These are phyloP conservation scores for Mastigias papua DNA, from an alignment of 30 jellyfish, hydroid and myxozoan species.

Conservation along the genomic window DNA sequence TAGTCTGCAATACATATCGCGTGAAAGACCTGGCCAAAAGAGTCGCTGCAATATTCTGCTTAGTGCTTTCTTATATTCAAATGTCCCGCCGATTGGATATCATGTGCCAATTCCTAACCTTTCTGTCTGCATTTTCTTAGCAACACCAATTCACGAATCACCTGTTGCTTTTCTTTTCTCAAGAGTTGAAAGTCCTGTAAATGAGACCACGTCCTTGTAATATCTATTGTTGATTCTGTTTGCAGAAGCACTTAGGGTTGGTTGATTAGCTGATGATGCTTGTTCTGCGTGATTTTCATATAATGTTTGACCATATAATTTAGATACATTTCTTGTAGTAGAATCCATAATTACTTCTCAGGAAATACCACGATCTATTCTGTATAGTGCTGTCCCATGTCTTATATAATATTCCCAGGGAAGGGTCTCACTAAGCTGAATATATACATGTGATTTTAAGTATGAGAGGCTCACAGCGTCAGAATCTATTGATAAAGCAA, in stretches of 20 bases:
- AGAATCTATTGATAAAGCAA: no score
- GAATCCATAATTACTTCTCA: conserved; percentile 43
- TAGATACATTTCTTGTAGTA: conserved; percentile 58
- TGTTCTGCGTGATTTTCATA: conserved; percentile 60
- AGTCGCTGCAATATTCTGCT: no score
- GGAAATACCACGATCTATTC: conserved; percentile 39
- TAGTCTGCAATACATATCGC: conserved; percentile 20
- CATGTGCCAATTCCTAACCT: no score
- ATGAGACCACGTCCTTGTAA: no score
- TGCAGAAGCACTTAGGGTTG: conserved; percentile 40
- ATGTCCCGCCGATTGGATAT: no score
- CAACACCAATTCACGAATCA: no score
- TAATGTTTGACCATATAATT: conserved; percentile 44
- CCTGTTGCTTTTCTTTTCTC: no score
- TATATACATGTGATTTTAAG: conserved; percentile 23
- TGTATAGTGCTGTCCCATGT: conserved; percentile 48
- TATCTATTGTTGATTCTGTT: conserved; percentile 31
- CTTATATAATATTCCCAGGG: conserved; percentile 61
- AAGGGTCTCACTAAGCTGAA: conserved; percentile 27
- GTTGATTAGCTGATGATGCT: conserved; percentile 44
- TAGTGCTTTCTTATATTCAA: no score
- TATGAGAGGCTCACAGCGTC: conserved; percentile 13
- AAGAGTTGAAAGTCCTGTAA: no score
- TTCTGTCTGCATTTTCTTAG: no score
- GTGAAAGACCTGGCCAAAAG: no score